Conservation (phyloP, 2,888 invertebrate genomes). For the Furcula furcula region DNA sequence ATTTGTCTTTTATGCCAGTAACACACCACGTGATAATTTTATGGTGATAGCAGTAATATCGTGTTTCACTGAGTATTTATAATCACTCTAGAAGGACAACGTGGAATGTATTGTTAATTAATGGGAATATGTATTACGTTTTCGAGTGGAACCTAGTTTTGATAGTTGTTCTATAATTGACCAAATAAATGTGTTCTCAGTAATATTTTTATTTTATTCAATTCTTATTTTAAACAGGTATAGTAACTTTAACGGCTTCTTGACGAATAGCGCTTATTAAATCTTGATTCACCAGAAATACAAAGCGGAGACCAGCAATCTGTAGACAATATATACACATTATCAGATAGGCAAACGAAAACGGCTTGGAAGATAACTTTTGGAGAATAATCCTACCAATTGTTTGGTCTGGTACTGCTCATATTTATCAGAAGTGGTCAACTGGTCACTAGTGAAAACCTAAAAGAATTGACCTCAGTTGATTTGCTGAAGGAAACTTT, state of each 20-base stretch:
- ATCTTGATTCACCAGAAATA: slow-evolving; percentile 96
- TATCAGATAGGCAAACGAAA: too few relatives aligned
- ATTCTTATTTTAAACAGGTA: slow-evolving; percentile 56
- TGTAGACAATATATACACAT: too few relatives aligned
- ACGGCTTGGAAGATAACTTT: too few relatives aligned
- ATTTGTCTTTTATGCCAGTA: slow-evolving; percentile 71
- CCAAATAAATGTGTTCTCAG: slow-evolving; percentile 81
- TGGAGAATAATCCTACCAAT: too few relatives aligned
- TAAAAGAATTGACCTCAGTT: too few relatives aligned
- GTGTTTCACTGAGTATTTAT: slow-evolving; percentile 16
- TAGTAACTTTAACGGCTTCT: slow-evolving; percentile 91
- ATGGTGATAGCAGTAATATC: slow-evolving; percentile 66
- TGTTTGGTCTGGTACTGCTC: too few relatives aligned
- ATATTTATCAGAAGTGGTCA: too few relatives aligned
- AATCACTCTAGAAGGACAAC: slow-evolving; percentile 3
- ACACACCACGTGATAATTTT: slow-evolving; percentile 75
- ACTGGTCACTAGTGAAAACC: too few relatives aligned
- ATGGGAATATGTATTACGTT: slow-evolving; percentile 56
- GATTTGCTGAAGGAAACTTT: too few relatives aligned
- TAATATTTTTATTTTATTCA: slow-evolving; percentile 42
- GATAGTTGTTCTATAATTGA: slow-evolving; percentile 69
- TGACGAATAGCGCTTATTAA: slow-evolving; percentile 93
- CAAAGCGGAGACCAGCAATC: slow-evolving; percentile 95
- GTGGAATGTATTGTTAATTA: slow-evolving; percentile 41
- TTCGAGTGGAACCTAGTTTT: slow-evolving; percentile 73